Conservation (phyloP, 2,797 vertebrate species). For the Siniperca obscura region DNA sequence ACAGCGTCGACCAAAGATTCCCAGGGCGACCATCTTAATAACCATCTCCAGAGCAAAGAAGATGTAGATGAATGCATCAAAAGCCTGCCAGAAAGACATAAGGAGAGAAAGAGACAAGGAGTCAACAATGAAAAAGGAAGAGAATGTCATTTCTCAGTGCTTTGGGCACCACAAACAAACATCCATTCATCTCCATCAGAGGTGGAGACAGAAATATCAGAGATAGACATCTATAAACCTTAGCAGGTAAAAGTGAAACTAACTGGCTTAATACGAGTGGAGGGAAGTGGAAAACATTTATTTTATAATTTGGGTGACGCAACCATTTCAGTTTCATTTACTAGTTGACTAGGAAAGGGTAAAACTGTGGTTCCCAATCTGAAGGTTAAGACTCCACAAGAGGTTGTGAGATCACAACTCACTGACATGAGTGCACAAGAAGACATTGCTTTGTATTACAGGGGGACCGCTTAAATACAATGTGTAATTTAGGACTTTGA, state of each 20-base stretch:
- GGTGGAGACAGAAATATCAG: neutral
- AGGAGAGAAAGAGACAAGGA: neutral
- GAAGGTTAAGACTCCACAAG: neutral
- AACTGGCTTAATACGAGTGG: neutral
- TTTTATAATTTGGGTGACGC: neutral
- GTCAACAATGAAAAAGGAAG: neutral
- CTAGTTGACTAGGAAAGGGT: neutral
- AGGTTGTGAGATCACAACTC: neutral
- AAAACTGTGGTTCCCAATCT: neutral
- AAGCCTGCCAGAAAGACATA: conserved; percentile 84
- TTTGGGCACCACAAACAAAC: neutral
- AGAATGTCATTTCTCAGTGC: neutral
- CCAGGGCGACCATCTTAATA: conserved; percentile 96
- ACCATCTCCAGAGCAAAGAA: conserved; percentile 99
- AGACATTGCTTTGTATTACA: neutral
- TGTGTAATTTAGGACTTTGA: neutral
- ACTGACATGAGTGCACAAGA: neutral
- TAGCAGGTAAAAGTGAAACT: neutral
- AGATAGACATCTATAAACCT: neutral
- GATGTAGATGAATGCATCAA: conserved; percentile 97
- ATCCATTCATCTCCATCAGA: neutral
- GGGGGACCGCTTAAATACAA: neutral
- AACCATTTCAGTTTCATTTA: neutral
- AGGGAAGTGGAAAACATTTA: neutral
- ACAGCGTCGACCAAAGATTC: conserved; percentile 95